Conservation (phyloP, 1,140 invertebrate species). For the Dendroctonus valens region DNA sequence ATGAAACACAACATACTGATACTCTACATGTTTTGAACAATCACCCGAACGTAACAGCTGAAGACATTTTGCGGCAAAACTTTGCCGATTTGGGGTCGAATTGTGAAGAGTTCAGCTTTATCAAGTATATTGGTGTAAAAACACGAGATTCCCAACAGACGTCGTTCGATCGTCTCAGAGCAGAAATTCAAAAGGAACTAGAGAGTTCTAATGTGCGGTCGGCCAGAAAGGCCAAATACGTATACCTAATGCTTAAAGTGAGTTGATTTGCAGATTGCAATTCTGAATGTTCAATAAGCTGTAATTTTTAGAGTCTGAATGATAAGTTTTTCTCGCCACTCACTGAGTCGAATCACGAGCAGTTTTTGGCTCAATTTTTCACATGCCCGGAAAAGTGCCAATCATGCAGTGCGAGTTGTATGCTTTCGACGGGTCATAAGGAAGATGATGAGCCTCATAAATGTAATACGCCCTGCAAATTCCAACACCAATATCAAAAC, state of each 20-base stretch:
- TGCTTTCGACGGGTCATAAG: conserved; percentile 74
- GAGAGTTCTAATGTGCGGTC: conserved; percentile 69
- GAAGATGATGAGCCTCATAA: conserved; percentile 66
- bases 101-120: conserved; percentile 70
- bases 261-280: conserved; percentile 8
- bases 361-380: conserved; percentile 81
- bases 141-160: conserved; percentile 59
- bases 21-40: conserved; percentile 52
- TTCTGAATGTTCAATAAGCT: background rate
- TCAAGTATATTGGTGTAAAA: conserved; percentile 70
- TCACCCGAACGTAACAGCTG: conserved; percentile 57
- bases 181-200: conserved; percentile 59
- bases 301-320: conserved; percentile 61
- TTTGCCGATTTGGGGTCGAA: conserved; percentile 64
- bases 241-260: conserved; percentile 68
- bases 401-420: conserved; percentile 71
- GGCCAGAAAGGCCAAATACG: conserved; percentile 62
- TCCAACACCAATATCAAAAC: conserved; percentile 80
- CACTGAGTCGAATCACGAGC: conserved; percentile 58
- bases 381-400: conserved; percentile 72
- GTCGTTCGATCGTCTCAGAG: conserved; percentile 57
- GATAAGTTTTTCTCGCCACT: conserved; percentile 75
- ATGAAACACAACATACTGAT: conserved; percentile 76
- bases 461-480: conserved; percentile 58
- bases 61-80: conserved; percentile 63